phyloP scores from a whole-genome alignment of 2,113 vertebrate species.

The Irena cyanogastra region DNA sequence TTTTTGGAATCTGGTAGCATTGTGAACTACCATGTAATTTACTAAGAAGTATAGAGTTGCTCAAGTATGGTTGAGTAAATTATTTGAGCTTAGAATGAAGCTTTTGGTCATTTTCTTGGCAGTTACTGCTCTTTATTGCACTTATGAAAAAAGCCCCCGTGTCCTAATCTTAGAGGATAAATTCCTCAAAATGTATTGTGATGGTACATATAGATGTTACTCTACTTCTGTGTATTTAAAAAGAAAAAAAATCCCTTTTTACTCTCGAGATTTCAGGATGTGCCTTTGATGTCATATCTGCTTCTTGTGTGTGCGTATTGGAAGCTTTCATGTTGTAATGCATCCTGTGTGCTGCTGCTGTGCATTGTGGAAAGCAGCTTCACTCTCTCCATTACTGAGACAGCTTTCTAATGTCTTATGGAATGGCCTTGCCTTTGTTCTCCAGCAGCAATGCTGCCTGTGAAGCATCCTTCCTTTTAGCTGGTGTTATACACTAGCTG shows the following conservation, averaged over 20 bases:
- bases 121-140: neutral
- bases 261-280: neutral
- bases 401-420: neutral
- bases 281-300: neutral
- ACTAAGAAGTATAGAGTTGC: neutral
- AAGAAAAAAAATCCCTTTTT: neutral
- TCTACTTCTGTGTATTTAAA: neutral
- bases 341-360: neutral
- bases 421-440: neutral
- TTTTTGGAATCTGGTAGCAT: neutral
- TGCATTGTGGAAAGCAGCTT: neutral
- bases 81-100: neutral
- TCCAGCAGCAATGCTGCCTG: neutral
- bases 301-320: neutral
- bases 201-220: neutral
- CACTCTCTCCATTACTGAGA: neutral
- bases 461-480: neutral
- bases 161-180: neutral
- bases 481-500: neutral
- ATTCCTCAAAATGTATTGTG: neutral
- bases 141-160: fast-evolving
- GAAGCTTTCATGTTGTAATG: neutral
- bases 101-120: neutral
- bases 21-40: neutral
- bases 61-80: neutral